A percentile compares a stretch with the other conserved stretches of the same genome.
Conservation (phyloP, 2,113 vertebrate species). For the Malurus elegans region DNA sequence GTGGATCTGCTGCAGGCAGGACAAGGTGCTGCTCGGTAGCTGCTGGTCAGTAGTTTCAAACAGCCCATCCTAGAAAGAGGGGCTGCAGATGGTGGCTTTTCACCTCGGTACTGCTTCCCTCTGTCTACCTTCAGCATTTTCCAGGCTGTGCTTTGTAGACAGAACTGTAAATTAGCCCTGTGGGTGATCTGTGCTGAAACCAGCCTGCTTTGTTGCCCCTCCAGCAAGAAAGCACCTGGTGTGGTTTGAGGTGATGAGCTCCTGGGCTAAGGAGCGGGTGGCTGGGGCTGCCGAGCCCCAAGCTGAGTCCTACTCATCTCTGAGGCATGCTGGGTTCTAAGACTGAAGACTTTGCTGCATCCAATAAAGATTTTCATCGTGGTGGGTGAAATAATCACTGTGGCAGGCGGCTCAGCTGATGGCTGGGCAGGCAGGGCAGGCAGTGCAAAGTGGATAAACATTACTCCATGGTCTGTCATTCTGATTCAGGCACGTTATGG, state of each 20-base stretch:
- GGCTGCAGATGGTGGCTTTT: not conserved
- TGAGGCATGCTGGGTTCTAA: not conserved
- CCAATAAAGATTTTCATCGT: conserved; percentile 28
- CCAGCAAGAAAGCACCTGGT: not conserved
- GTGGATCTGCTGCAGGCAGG: not conserved
- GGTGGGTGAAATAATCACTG: conserved; percentile 48
- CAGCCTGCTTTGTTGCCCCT: not conserved
- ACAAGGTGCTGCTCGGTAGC: fast-evolving
- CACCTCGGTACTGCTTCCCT: not conserved
- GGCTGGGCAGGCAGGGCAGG: conserved; percentile 21
- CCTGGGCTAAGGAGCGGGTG: fast-evolving
- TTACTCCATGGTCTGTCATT: conserved; percentile 66
- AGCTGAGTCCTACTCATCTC: not conserved
- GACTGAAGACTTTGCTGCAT: not conserved
- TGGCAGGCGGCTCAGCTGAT: conserved; percentile 39
- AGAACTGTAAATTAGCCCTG: not conserved
- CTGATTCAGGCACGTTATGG: conserved; percentile 49
- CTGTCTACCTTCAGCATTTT: not conserved
- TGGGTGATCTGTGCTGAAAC: not conserved
- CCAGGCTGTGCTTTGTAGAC: not conserved
- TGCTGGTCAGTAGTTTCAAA: not conserved
- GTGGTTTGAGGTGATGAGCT: not conserved
- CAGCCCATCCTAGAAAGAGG: not conserved
- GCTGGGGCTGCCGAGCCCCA: not conserved
- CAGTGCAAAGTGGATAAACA: conserved; percentile 18